Evolutionary conservation across 1,140 invertebrate species (phyloP).

Genomic region (Druon quercuslanigerum): DNA sequence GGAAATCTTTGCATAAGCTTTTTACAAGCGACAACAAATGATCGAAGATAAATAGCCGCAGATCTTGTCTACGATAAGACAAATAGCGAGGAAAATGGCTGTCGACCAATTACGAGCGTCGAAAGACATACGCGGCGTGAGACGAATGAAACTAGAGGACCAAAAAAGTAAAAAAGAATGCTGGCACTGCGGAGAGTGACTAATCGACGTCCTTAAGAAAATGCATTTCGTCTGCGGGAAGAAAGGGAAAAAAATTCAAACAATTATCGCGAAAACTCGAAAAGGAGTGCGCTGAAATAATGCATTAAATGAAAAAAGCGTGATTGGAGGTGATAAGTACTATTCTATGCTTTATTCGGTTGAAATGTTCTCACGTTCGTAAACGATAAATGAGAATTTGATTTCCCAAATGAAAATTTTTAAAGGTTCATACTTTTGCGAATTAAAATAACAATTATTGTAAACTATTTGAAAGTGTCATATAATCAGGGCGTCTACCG

Average conservation of each 20-base stretch:
- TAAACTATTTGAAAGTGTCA: too few relatives aligned
- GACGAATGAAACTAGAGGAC: conserved; percentile 22
- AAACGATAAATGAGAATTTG: too few relatives aligned
- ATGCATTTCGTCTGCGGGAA: conserved; percentile 24
- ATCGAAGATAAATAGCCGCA: not conserved
- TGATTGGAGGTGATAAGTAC: conserved; percentile 43
- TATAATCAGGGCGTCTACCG: too few relatives aligned
- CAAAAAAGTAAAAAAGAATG: conserved; percentile 21
- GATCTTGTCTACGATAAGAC: conserved; percentile 9
- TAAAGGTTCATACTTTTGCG: too few relatives aligned
- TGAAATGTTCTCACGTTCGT: too few relatives aligned
- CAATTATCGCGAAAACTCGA: conserved; percentile 53
- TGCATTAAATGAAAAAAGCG: conserved; percentile 59
- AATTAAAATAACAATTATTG: too few relatives aligned
- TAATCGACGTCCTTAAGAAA: conserved; percentile 54
- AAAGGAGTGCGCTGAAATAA: conserved; percentile 53
- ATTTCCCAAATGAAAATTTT: too few relatives aligned
- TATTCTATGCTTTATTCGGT: too few relatives aligned
- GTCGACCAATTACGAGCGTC: conserved; percentile 27
- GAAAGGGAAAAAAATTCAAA: conserved; percentile 49
- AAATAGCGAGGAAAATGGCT: not conserved
- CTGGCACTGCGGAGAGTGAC: conserved; percentile 37
- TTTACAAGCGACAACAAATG: not conserved
- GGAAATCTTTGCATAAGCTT: not conserved
- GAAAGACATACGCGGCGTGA: conserved; percentile 26